Evolutionary conservation across 2,888 invertebrate genomes (phyloP).

Genomic region (Orgyia antiqua): DNA sequence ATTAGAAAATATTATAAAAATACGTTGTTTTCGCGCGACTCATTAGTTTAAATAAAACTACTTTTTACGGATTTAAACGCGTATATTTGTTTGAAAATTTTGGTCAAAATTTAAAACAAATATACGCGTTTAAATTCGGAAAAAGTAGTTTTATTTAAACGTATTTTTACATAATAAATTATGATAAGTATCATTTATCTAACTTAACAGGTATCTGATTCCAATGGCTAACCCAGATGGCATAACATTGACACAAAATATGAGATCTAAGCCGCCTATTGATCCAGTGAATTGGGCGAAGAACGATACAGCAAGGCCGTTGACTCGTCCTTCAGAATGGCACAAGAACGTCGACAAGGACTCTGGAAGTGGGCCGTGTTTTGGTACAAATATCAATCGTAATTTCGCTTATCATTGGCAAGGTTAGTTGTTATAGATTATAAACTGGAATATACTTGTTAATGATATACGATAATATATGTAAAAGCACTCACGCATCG

Average conservation of each 20-base stretch:
- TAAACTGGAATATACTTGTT: background rate
- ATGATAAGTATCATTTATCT: no score
- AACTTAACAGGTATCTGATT: constrained; percentile 63
- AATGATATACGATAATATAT: no score
- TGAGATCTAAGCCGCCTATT: constrained; percentile 32
- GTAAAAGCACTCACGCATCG: no score
- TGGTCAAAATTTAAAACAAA: no score
- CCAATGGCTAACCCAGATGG: constrained; percentile 67
- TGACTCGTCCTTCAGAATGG: constrained; percentile 49
- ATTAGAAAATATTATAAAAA: no score
- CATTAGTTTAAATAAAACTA: no score
- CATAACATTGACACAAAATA: constrained; percentile 46
- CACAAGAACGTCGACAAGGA: constrained; percentile 59
- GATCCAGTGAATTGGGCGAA: constrained; percentile 42
- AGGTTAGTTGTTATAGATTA: constrained; percentile 36
- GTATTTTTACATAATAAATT: no score
- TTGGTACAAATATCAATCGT: constrained; percentile 64
- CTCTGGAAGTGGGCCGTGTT: constrained; percentile 34
- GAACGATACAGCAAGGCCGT: constrained; percentile 38
- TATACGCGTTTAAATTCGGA: no score
- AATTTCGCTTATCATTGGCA: constrained; percentile 73
- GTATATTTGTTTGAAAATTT: no score
- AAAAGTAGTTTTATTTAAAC: no score
- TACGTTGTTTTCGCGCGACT: no score
- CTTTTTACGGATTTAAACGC: no score